These are phyloP conservation scores for Poeciliopsis paucimaculata DNA, from an alignment of 2,797 vertebrate species.

Conservation along the genomic window DNA sequence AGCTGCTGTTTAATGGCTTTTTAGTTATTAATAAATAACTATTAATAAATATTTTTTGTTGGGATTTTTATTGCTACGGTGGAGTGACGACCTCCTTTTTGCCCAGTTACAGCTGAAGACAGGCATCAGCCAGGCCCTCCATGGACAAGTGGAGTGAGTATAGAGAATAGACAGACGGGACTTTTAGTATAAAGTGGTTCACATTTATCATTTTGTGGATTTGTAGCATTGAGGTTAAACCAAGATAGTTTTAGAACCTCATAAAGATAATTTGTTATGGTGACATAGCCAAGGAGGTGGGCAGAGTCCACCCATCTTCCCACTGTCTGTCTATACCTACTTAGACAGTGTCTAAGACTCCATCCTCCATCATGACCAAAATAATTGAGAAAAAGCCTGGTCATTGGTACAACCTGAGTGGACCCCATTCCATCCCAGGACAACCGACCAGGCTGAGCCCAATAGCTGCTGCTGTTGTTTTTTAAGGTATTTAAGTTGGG, in stretches of 20 bases:
- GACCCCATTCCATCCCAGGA: background rate
- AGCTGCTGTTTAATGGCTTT: background rate
- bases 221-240: background rate
- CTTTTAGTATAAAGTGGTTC: background rate
- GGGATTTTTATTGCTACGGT: background rate
- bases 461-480: background rate
- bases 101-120: too few species aligned
- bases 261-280: background rate
- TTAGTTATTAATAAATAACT: background rate
- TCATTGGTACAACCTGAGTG: background rate
- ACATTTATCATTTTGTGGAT: background rate
- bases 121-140: too few species aligned
- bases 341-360: background rate
- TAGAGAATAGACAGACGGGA: background rate
- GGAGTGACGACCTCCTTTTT: too few species aligned
- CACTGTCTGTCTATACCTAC: background rate
- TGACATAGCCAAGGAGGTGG: background rate
- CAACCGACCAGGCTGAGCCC: too few species aligned
- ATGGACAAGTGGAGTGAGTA: too few species aligned
- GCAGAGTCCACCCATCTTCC: background rate
- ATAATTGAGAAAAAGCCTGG: too few species aligned
- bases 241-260: background rate
- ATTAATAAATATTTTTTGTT: background rate
- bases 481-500: background rate
- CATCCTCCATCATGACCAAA: too few species aligned